A percentile compares a stretch with the other conserved stretches of the same genome.
Conservation (phyloP, 2,888 invertebrate species). For the Philereme vetulata region DNA sequence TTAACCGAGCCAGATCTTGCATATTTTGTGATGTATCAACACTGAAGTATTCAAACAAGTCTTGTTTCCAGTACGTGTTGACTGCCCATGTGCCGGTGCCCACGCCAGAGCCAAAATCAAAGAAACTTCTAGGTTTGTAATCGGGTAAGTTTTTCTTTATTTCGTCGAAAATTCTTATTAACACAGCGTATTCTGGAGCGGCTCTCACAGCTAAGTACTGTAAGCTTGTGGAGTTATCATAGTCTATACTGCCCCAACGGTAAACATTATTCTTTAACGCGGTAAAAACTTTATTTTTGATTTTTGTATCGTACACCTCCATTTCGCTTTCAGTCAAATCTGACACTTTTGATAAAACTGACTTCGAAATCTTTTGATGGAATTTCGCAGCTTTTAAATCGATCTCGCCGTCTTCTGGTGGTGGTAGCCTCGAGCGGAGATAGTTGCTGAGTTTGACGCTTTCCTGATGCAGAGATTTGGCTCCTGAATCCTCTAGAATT, state of each 20-base stretch:
- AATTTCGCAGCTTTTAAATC: constrained; percentile 70
- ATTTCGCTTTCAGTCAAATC: constrained; percentile 62
- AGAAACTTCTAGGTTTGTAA: constrained; percentile 90
- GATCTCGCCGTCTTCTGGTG: constrained; percentile 84
- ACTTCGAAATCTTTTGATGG: constrained; percentile 62
- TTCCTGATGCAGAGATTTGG: constrained; percentile 81
- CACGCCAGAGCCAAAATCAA: constrained; percentile 96
- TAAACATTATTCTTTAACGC: constrained; percentile 85
- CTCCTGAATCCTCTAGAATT: constrained; percentile 83
- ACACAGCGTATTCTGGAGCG: constrained; percentile 89
- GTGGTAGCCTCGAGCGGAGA: constrained; percentile 85
- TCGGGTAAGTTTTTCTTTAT: constrained; percentile 85
- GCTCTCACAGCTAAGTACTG: constrained; percentile 89
- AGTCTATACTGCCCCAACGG: constrained; percentile 89
- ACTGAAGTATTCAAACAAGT: constrained; percentile 92
- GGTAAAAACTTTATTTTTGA: constrained; percentile 81
- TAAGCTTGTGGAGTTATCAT: constrained; percentile 85
- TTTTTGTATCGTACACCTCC: constrained; percentile 67
- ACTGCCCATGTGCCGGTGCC: constrained; percentile 95
- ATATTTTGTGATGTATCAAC: constrained; percentile 92
- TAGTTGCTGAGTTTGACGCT: constrained; percentile 83
- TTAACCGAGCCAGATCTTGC: constrained; percentile 90
- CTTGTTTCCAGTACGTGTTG: constrained; percentile 87
- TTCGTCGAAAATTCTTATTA: constrained; percentile 89
- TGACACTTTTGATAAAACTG: constrained; percentile 51